phyloP scores from a whole-genome alignment of 2,113 vertebrate genomes.

The Atlantisia rogersi region DNA sequence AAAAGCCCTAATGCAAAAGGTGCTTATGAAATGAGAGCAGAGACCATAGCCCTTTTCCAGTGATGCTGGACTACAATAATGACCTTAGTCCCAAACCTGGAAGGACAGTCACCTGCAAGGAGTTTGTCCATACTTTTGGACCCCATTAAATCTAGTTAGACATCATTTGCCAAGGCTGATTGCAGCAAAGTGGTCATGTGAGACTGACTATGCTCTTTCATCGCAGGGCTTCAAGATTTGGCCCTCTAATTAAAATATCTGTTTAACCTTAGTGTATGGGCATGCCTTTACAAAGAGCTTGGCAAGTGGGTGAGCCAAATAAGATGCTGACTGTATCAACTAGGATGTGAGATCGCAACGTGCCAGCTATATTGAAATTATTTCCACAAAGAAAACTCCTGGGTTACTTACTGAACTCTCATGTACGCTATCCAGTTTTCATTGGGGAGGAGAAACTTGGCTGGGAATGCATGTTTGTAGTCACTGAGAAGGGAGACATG shows the following conservation, averaged over 20 bases:
- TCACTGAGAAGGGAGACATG: background rate
- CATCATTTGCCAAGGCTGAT: background rate
- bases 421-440: background rate
- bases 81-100: background rate
- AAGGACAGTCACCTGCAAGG: background rate
- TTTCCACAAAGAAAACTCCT: background rate
- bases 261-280: background rate
- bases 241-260: background rate
- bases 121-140: background rate
- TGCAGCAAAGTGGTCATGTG: background rate
- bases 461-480: background rate
- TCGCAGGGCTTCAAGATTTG: background rate
- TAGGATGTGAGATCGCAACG: background rate
- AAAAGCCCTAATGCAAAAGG: background rate
- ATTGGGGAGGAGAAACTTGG: background rate
- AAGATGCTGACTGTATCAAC: conserved; percentile 25
- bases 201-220: background rate
- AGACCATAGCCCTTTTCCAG: background rate
- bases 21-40: background rate
- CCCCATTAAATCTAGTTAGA: background rate
- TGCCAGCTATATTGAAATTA: background rate
- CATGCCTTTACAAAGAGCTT: conserved; percentile 31
- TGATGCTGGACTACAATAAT: background rate
- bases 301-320: conserved; percentile 23
- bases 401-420: background rate